Evolutionary conservation across 2,113 vertebrate species (phyloP), one percentile per base, ranked within the genome.

Genomic region (Octodon degus): DNA sequence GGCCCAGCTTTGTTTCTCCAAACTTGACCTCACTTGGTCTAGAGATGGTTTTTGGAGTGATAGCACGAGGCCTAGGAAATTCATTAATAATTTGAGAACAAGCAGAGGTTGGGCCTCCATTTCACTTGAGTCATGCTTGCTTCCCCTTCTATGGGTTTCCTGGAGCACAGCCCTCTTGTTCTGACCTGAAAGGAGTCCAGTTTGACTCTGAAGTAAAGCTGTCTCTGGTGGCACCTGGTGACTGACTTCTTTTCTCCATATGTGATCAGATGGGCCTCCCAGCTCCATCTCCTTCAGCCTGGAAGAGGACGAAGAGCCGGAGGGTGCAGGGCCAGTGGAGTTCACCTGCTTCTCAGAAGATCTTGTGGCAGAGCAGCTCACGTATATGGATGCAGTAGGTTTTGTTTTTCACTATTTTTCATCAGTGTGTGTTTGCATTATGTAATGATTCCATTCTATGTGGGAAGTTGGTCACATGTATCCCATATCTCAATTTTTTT

Each of bases 301-400:
- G 1, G 98, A 98, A 72, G 99, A 99, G 94, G 99, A 99, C 79
- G 99, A 99, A 85, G 99, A 99, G 89, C 97, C 98, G 43, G 99
- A 99, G 94, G 98, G 97, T 0, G 98, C 98, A 87, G 97, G 94
- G 83, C 93, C 98, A 82, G 99, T 99, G 90, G 99, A 99, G 96
- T 99, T 99, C 98, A 98, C 99, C 68, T 98, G 98, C 60, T 99
- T 99, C 67, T 97, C 98, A 0, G 98, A 99, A 2, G 99, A 99
- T 11, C 97, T 99, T 9, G 99, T 99, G 98, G 99, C 99, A 0
- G 99, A 99, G 97, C 99, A 99, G 98, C 97, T 99, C 97, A 99
- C 99, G 24, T 99, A 99, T 95, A 99, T 99, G 99, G 99, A 99
- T 34, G 99, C 99, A 2, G 99, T 99, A 98, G 85, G 99, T 98